Base-by-base conservation (phyloP, 2,113 vertebrate species). In the Apteryx mantelli region DNA sequence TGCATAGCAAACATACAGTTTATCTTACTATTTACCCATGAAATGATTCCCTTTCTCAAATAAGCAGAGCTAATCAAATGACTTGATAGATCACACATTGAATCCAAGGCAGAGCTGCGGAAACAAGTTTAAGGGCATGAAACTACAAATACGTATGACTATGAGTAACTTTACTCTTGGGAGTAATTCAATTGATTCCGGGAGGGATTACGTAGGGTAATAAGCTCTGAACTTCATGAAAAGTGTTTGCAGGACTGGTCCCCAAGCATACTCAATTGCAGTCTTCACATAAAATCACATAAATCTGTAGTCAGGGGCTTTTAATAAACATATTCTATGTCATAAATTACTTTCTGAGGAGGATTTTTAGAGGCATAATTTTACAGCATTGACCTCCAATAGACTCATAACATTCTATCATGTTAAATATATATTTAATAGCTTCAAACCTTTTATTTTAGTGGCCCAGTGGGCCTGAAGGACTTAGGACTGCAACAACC, bases 381-480 rank as follows among this genome's bases (percentile, higher is more conserved):
- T 95, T 97, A 95, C 69, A 97, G 85, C 96, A 81, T 75, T 98
- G 95, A 95, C 76, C 95, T 95, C 86, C 86, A 66, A 63, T 95
- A 95, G 90, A 91, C 76, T 97, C 96, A 90, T 97, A 95, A 87
- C 73, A 86, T 90, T 95, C 89, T 94, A 89, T 97, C 93, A 89
- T 91, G 88, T 91, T 97, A 97, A 97, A 97, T 95, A 89, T 50
- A 42, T 93, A 93, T 93, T 97, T 97, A 97, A 97, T 48, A 80
- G 77, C 68, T 96, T 97, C 84, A 89, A 78, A 84, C 89, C 93
- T 97, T 96, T 97, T 77, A 91, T 86, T 68, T 92, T 89, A 97
- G 68, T 93, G 80, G 66, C 95, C 91, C 88, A 91, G 65, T 83
- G 82, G 82, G 91, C 78, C 92, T 94, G 88, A 97, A 96, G 75